Base-by-base conservation (phyloP, 2,888 invertebrate species). In the Xanthia icteritia region DNA sequence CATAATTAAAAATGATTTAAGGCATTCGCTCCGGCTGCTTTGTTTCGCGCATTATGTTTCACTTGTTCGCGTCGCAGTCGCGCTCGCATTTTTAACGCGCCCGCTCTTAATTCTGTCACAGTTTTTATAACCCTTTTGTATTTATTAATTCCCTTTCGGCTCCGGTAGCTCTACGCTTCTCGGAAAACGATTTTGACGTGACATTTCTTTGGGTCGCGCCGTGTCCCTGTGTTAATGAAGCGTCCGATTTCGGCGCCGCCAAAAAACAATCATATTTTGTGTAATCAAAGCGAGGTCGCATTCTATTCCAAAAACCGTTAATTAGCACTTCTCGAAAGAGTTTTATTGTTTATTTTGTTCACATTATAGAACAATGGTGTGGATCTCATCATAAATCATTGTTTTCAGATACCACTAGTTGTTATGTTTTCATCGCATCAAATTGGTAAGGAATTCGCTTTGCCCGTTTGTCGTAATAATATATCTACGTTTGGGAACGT, bases 1-100 rank as follows among this genome's bases (percentile, higher is more conserved):
- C 96, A 96, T 96, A 96, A 96, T 96, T 96, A 96, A 96, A 96
- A 96, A 96, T 96, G 96, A 96, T 96, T 96, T 96, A 96, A 96
- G 93, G 96, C 96, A 96, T 96, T 96, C 96, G 96, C 96, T 95
- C 94, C 96, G 96, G 95, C 96, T 96, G 96, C 96, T 96, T 96
- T 96, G 96, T 96, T 96, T 96, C 96, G 96, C 96, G 96, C 96
- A 94, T 96, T 96, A 96, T 96, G 95, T 96, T 96, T 96, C 96
- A 96, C 96, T 95, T 96, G 96, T 96, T 96, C 95, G 93, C 96
- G 95, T 94, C 93, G 94, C 94, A 92, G 92, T 93, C 92, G 91
- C 92, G 90, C 91, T 91, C 92, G 92, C 93, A 93, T 95, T 95
- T 93, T 95, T 95, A 95, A 95, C 94, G 94, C 94, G 94, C 93